Base-by-base conservation (phyloP, 1,140 invertebrate species). In the Bursaphelenchus mucronatus region DNA sequence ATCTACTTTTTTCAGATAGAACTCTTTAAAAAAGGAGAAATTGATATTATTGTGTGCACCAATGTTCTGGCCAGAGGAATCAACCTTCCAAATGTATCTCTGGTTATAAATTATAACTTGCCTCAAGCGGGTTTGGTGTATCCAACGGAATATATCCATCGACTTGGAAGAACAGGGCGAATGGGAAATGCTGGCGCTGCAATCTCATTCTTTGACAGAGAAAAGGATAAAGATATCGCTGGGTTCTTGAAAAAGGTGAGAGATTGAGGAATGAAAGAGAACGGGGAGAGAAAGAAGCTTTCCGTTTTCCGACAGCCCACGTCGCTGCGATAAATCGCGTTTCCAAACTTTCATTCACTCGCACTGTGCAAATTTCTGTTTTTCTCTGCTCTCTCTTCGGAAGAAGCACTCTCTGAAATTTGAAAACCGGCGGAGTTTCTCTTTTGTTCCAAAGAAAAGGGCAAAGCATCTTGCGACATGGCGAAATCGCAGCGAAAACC, bases 191-290 rank as follows among this genome's bases (percentile, higher is more conserved):
- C 68, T 88, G 89, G 90, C 72, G 84, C 94, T 55, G 94, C 95
- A 53, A 97, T 93, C 30, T 97, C 93, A 13, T 97, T 99, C 84
- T 97, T 97, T 86, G 97, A 98, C 83, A 30, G 52, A 15, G 89
- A 91, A 69, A 94, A 93, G 82, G 97, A 98, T 85, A 87, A 90
- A 73, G 95, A 95, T 83, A 87, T 98, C 77, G 89, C 90, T 11
- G 11, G n/a, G 11, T 64, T 45, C 49, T 10, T 64, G 15, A 63
- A 15, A 13, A 63, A 61, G 58, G 58, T 61, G 13, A 17, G 58
- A 17, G 49, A 17, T 17, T 50, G 49, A 5, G 30, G 30, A 30
- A 30, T 30, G 30, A 5, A 30, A 3, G 30, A 30, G 30, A 30
- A 5, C 5, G 30, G 30, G 30, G 30, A 30, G 30, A 5, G 30